phyloP scores from a whole-genome alignment of 2,888 invertebrate genomes.

The Drosophila atripex region DNA sequence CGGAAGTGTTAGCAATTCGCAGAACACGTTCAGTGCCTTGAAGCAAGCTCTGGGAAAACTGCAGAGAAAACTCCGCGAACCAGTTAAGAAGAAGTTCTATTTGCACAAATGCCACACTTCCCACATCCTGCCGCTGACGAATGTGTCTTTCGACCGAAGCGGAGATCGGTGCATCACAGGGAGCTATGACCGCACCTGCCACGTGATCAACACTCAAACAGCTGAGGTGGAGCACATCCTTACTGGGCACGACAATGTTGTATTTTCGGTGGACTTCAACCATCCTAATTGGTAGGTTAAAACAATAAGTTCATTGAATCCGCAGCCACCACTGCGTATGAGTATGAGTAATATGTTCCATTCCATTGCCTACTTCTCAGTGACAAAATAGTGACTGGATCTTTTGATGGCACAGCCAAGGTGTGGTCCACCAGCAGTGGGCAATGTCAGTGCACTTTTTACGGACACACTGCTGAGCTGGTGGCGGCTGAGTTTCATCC shows the following conservation, averaged over 20 bases:
- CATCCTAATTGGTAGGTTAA: constrained; percentile 88
- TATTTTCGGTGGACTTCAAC: constrained; percentile 91
- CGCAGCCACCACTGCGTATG: not conserved
- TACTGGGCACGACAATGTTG: constrained; percentile 91
- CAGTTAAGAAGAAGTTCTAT: constrained; percentile 87
- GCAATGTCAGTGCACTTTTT: constrained; percentile 87
- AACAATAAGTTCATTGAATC: too few relatives aligned
- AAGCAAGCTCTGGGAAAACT: constrained; percentile 87
- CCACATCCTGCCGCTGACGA: constrained; percentile 89
- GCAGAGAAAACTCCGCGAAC: constrained; percentile 87
- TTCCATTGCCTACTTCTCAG: constrained; percentile 81
- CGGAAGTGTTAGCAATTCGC: constrained; percentile 46
- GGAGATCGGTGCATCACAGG: constrained; percentile 91
- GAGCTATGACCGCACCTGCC: constrained; percentile 93
- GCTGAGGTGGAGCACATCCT: constrained; percentile 89
- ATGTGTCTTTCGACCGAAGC: constrained; percentile 88
- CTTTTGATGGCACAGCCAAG: constrained; percentile 91
- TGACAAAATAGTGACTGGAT: constrained; percentile 90
- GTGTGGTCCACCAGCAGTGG: constrained; percentile 90
- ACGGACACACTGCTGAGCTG: constrained; percentile 91
- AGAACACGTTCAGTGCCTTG: constrained; percentile 84
- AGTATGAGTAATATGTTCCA: not conserved
- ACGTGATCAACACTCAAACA: constrained; percentile 90
- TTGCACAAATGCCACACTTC: constrained; percentile 87
- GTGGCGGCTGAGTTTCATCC: constrained; percentile 89